Evolutionary conservation across 1,140 invertebrate species (phyloP).

Genomic region (Oedothorax gibbosus): DNA sequence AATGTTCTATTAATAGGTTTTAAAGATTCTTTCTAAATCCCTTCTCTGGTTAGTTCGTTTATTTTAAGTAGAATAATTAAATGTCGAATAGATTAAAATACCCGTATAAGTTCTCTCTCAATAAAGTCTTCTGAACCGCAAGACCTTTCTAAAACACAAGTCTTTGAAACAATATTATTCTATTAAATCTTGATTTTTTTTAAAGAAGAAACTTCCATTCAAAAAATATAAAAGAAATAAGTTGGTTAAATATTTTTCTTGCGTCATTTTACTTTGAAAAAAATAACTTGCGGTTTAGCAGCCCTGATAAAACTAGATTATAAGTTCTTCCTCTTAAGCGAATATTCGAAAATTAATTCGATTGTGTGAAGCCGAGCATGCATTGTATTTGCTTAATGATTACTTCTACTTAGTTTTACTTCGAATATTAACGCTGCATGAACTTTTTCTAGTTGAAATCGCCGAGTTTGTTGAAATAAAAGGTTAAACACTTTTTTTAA

Average conservation of each 20-base stretch:
- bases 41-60: too few species aligned
- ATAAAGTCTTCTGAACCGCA: background rate
- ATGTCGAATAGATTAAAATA: too few species aligned
- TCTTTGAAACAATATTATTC: constrained; percentile 23
- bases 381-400: constrained; percentile 52
- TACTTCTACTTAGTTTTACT: constrained; percentile 36
- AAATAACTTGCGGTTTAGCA: constrained; percentile 14
- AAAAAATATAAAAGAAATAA: constrained; percentile 1
- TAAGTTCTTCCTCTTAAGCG: background rate
- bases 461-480: too few species aligned
- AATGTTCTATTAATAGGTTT: too few species aligned
- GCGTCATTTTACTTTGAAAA: background rate
- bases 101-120: too few species aligned
- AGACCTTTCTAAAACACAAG: background rate
- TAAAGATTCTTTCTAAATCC: too few species aligned
- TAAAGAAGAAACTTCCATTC: background rate
- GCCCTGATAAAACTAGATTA: constrained; percentile 29
- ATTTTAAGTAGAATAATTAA: too few species aligned
- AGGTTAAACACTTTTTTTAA: too few species aligned
- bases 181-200: constrained; percentile 11
- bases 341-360: constrained; percentile 39
- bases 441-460: constrained; percentile 6
- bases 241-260: constrained; percentile 24
- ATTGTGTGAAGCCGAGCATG: constrained; percentile 34
- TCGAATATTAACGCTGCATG: constrained; percentile 33